These are phyloP conservation scores for Oreortyx pictus DNA, from an alignment of 2,797 vertebrate species.

Conservation along the genomic window DNA sequence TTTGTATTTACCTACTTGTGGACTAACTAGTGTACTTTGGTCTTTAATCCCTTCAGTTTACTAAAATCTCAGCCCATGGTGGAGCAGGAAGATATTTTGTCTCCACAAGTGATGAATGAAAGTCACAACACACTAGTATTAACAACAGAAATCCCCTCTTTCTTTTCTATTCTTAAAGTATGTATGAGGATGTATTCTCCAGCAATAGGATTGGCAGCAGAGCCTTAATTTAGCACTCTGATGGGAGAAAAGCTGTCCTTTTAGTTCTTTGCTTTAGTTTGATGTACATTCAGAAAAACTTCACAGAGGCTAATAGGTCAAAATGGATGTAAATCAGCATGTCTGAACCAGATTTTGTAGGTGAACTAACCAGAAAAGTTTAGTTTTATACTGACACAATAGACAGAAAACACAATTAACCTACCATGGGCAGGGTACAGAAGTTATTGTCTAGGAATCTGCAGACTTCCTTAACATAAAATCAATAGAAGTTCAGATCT, in stretches of 20 bases:
- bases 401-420: background rate
- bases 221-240: background rate
- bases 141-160: rapidly evolving
- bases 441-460: background rate
- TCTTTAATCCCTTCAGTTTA: background rate
- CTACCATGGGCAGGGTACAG: background rate
- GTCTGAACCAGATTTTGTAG: background rate
- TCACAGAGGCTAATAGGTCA: background rate
- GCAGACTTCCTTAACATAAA: background rate
- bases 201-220: background rate
- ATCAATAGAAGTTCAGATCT: constrained; percentile 8
- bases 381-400: background rate
- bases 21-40: background rate
- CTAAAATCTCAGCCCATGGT: background rate
- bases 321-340: background rate
- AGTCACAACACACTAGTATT: background rate
- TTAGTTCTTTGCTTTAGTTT: background rate
- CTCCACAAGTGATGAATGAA: background rate
- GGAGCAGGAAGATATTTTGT: background rate
- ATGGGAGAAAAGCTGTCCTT: background rate
- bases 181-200: background rate
- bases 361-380: background rate
- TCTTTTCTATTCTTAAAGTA: background rate
- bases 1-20: background rate
- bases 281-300: background rate